Evolutionary conservation across 2,113 vertebrate species (phyloP), one percentile per base, ranked within the genome.

Genomic region (Numenius arquata): DNA sequence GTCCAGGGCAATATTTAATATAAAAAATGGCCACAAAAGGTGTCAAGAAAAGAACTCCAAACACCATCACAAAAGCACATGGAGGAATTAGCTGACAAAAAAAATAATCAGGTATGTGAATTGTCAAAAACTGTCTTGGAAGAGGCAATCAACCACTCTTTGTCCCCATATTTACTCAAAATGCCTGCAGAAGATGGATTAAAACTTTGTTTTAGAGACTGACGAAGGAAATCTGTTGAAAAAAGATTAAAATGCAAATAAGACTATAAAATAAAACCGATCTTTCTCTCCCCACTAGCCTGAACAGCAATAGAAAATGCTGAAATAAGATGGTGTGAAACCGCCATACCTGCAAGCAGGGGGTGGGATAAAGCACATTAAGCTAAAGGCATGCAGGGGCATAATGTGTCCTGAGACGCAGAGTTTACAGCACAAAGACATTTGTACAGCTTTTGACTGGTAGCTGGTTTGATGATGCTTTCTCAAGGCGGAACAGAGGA

Each of bases 341-440:
- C 36, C 15, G 29, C 18, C 14, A 8, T 1, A 36, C 12, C n/a
- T 48, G 41, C 53, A 73, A 26, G 30, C 27, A 62, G 15, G 5
- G 20, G n/a, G 11, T 58, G 38, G 3, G 40, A 27, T 48, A 38
- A 79, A 62, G 67, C 36, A 29, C 1, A 0, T 9, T 22, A 11
- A 45, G 11, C 25, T 20, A 36, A 79, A 62, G 79, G 27, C 23
- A 21, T 2, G 16, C 29, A 71, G 41, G 38, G 13, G 15, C 19
- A 34, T 12, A 65, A 38, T 1, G 6, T 11, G 26, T 30, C 23
- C 29, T 6, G 36, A 58, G 50, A 36, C 29, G 23, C 21, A 9
- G 17, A 8, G 45, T 34, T 58, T 65, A 71, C 34, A n/a, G 38
- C 2, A 0, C 6, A 2, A 66, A 40, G 12, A 8, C 3, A 2